Percentiles rank a stretch among this genome's conserved stretches.
These are phyloP conservation scores for Idaea straminata DNA, from an alignment of 2,888 invertebrate genomes.

Conservation along the genomic window DNA sequence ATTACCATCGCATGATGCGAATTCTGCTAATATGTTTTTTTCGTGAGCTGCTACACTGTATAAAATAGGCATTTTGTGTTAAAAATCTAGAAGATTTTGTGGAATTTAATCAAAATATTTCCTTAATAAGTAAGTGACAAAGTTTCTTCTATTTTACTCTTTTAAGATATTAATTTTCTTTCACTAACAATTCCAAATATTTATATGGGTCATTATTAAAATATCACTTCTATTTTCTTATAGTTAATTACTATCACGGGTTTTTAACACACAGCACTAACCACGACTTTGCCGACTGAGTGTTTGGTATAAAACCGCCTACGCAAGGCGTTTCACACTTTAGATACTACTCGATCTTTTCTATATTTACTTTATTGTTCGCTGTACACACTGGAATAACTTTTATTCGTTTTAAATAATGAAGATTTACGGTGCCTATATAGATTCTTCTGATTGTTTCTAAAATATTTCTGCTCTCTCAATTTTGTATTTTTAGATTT, in stretches of 20 bases:
- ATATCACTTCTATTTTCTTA: neutral
- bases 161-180: neutral
- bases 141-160: neutral
- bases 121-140: neutral
- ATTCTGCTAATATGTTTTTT: slow-evolving; percentile 87
- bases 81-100: neutral
- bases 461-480: too few relatives aligned
- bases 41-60: slow-evolving; percentile 93
- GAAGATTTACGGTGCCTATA: neutral
- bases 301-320: neutral
- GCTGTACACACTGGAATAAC: neutral
- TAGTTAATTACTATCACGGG: neutral
- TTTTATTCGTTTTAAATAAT: neutral
- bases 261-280: neutral
- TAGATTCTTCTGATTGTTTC: neutral
- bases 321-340: neutral
- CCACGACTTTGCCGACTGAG: neutral
- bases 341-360: slow-evolving; percentile 26
- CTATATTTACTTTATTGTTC: slow-evolving; percentile 36
- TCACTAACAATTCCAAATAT: neutral
- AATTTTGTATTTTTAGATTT: too few relatives aligned
- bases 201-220: neutral
- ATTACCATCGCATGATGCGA: slow-evolving; percentile 95
- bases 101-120: neutral
- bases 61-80: slow-evolving; percentile 88